Conservation (phyloP, 2,113 vertebrate genomes). For the Proterorhinus semilunaris region DNA sequence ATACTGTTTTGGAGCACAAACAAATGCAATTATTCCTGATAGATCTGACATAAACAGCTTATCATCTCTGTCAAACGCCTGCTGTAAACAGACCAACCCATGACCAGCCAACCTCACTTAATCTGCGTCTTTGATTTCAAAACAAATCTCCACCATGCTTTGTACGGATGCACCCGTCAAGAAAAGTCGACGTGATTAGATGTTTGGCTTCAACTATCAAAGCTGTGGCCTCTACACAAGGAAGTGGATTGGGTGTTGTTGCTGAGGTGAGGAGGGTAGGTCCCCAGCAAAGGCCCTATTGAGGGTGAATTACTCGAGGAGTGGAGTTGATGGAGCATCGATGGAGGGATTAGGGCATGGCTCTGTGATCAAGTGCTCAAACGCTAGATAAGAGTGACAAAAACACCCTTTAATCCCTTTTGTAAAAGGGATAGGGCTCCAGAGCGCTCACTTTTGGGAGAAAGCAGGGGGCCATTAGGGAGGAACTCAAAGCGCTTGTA, state of each 20-base stretch:
- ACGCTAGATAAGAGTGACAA: slow-evolving; percentile 89
- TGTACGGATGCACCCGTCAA: slow-evolving; percentile 65
- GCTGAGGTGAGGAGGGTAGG: slow-evolving; percentile 33
- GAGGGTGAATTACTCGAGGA: slow-evolving; percentile 83
- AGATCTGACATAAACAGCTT: slow-evolving; percentile 72
- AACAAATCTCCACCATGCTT: slow-evolving; percentile 70
- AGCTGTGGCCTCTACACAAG: slow-evolving; percentile 84
- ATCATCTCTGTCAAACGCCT: slow-evolving; percentile 64
- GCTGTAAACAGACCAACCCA: slow-evolving; percentile 70
- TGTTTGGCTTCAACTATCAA: slow-evolving; percentile 92
- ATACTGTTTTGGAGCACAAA: slow-evolving; percentile 43
- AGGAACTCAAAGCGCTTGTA: slow-evolving; percentile 29
- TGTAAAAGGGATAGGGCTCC: slow-evolving; percentile 75
- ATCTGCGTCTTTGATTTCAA: slow-evolving; percentile 77
- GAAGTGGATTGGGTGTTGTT: slow-evolving; percentile 55
- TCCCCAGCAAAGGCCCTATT: slow-evolving; percentile 73
- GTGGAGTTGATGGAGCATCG: slow-evolving; percentile 89
- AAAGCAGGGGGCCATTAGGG: slow-evolving; percentile 33
- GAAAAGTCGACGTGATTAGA: slow-evolving; percentile 88
- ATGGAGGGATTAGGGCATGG: slow-evolving; percentile 94
- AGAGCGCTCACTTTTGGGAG: slow-evolving; percentile 32
- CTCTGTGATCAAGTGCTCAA: slow-evolving; percentile 96
- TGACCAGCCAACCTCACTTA: slow-evolving; percentile 74
- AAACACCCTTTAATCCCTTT: slow-evolving; percentile 93
- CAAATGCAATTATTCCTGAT: slow-evolving; percentile 72